phyloP scores from a whole-genome alignment of 2,113 vertebrate genomes.

The Cyphomyrus discorhynchus region DNA sequence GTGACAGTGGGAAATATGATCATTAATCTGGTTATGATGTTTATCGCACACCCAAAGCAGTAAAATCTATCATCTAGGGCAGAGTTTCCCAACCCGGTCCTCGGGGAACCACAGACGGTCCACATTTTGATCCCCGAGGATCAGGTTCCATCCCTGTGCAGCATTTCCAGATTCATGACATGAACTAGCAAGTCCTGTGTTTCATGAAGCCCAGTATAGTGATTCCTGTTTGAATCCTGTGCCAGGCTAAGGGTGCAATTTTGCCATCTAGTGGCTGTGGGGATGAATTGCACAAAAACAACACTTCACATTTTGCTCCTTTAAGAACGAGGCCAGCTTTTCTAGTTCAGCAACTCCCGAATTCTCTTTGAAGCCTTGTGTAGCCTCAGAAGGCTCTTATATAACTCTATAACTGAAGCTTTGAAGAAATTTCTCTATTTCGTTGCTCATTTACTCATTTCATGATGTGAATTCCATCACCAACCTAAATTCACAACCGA shows the following conservation, averaged over 20 bases:
- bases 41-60: neutral
- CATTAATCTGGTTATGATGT: neutral
- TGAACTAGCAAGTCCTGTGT: neutral
- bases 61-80: neutral
- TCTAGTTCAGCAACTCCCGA: constrained; percentile 26
- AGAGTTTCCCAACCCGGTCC: neutral
- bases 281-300: constrained; percentile 13
- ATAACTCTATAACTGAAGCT: constrained; percentile 36
- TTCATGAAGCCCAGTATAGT: neutral
- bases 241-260: neutral
- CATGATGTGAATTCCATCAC: constrained; percentile 13
- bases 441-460: neutral
- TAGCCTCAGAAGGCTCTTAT: constrained; percentile 41
- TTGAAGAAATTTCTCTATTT: constrained; percentile 27
- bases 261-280: constrained; percentile 31
- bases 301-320: constrained; percentile 22
- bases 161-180: neutral
- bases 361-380: constrained; percentile 53
- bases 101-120: neutral
- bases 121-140: neutral
- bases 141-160: neutral
- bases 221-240: neutral
- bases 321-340: constrained; percentile 16
- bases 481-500: neutral
- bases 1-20: neutral